phyloP scores from a whole-genome alignment of 1,140 invertebrate genomes.

The fruit fly (Drosophila melanogaster) region DNA sequence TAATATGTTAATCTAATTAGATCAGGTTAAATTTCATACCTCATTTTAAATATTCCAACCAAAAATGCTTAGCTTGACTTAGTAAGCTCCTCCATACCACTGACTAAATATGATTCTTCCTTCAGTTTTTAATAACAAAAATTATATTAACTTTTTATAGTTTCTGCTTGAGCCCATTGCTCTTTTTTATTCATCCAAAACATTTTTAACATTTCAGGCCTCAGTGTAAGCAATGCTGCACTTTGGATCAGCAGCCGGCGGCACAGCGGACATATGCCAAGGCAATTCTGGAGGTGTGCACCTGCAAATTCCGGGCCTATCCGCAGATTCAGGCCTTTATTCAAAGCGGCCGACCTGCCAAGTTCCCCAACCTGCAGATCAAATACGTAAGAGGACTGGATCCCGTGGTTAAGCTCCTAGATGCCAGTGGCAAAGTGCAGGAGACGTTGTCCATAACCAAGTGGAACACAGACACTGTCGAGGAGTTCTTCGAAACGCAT shows the following conservation, averaged over 20 bases:
- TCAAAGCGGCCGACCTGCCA: slow-evolving; percentile 93
- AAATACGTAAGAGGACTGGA: slow-evolving; percentile 96
- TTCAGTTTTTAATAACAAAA: too few relatives aligned
- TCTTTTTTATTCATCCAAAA: background rate
- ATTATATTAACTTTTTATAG: too few relatives aligned
- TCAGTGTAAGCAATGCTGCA: slow-evolving; percentile 91
- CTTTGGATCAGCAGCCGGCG: slow-evolving; percentile 89
- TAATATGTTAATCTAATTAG: too few relatives aligned
- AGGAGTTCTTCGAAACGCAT: slow-evolving; percentile 96
- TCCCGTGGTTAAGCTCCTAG: slow-evolving; percentile 95
- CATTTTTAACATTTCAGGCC: slow-evolving; percentile 85
- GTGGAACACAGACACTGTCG: slow-evolving; percentile 98
- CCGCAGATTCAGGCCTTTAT: slow-evolving; percentile 98
- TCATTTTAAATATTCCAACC: too few relatives aligned
- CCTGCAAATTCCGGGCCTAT: slow-evolving; percentile 97
- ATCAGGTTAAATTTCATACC: too few relatives aligned
- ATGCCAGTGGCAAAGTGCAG: slow-evolving; percentile 92
- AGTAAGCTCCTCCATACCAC: too few relatives aligned
- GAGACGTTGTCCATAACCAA: slow-evolving; percentile 97
- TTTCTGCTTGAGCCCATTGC: too few relatives aligned
- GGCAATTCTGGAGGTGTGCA: slow-evolving; percentile 96
- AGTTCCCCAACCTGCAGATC: slow-evolving; percentile 95
- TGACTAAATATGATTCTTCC: too few relatives aligned
- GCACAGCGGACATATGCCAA: slow-evolving; percentile 90
- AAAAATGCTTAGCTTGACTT: too few relatives aligned